A percentile compares a stretch with the other conserved stretches of the same genome.
Conservation (phyloP, 2,797 vertebrate species). For the Coluber constrictor region DNA sequence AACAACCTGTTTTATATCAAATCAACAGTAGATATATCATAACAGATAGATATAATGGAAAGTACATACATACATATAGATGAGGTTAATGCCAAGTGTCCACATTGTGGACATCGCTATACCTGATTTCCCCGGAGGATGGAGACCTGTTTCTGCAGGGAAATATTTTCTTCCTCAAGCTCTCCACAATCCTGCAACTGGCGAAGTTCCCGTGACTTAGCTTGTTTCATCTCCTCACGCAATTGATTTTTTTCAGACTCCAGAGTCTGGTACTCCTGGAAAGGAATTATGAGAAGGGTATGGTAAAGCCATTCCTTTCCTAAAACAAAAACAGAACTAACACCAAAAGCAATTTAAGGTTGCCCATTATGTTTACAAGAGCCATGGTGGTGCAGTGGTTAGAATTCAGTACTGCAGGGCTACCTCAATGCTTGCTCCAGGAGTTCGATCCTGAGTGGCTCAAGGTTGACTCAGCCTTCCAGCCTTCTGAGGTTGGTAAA, state of each 20-base stretch:
- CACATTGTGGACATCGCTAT: neutral
- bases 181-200: slow-evolving; percentile 82
- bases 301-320: neutral
- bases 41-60: neutral
- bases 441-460: neutral
- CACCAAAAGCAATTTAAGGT: neutral
- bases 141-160: slow-evolving; percentile 84
- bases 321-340: neutral
- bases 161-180: slow-evolving; percentile 85
- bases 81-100: neutral
- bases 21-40: neutral
- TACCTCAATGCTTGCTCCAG: neutral
- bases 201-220: slow-evolving; percentile 76
- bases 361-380: neutral
- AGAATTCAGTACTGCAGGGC: too few relatives aligned
- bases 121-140: slow-evolving; percentile 84
- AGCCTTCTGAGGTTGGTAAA: neutral
- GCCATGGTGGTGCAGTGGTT: neutral
- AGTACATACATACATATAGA: neutral
- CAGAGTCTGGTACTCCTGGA: slow-evolving; percentile 74
- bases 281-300: neutral
- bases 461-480: neutral
- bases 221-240: slow-evolving; percentile 82
- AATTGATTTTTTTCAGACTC: slow-evolving; percentile 76
- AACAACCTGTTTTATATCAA: neutral